Evolutionary conservation across 2,113 vertebrate genomes (phyloP).

Genomic region (Erythrocercus mccallii): DNA sequence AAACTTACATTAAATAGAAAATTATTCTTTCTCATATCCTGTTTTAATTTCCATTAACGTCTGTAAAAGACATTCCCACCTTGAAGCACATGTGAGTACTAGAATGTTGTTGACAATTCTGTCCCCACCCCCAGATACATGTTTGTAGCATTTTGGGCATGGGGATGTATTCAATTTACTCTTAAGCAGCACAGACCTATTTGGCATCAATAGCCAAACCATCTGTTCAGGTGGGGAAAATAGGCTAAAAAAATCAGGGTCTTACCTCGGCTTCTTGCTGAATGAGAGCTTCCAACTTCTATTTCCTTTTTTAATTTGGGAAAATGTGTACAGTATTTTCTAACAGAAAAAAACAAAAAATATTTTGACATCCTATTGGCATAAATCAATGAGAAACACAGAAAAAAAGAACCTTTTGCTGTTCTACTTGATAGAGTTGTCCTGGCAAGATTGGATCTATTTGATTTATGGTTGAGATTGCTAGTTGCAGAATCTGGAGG

Average conservation of each 20-base stretch:
- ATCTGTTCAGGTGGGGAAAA: background rate
- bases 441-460: background rate
- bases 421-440: background rate
- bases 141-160: background rate
- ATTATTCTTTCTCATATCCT: background rate
- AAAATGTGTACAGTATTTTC: background rate
- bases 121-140: rapidly evolving
- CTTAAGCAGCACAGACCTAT: background rate
- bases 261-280: background rate
- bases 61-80: background rate
- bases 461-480: background rate
- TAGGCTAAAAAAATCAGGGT: background rate
- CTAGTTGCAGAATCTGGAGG: background rate
- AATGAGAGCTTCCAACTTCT: background rate
- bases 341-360: background rate
- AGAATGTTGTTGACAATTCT: background rate
- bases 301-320: background rate
- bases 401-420: background rate
- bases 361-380: background rate
- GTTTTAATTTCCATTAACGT: background rate
- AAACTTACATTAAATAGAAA: background rate
- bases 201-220: background rate
- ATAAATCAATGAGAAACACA: background rate
- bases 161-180: background rate
- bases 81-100: background rate